Base-by-base conservation (phyloP, 2,113 vertebrate genomes). In the Notarius lentiginosus region DNA sequence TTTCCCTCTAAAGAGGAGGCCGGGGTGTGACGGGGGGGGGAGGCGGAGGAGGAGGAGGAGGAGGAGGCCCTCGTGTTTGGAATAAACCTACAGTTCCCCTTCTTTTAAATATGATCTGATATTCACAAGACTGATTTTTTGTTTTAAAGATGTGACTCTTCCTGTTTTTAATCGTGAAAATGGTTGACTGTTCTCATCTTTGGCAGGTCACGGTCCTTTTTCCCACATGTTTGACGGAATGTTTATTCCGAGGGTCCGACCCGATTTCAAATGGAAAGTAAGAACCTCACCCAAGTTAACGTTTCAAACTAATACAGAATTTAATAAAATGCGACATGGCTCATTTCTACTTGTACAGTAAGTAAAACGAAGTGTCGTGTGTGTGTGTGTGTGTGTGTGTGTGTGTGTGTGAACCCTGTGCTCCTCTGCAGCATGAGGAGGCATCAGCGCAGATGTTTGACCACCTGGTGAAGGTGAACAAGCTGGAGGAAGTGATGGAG, bases 141-240 rank as follows among this genome's bases (percentile, higher is more conserved):
- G 0, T 27, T 34, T 15, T 9, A 47, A 41, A 1, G 1, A 41
- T 7, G 2, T 18, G 14, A 1, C 47, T 73, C 0, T 41, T 72
- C 15, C 17, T 20, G 12, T 20, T 73, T 73, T 47, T 47, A 70
- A 70, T 66, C 24, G 14, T 3, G 11, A 7, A 56, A 79, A 34
- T 20, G 7, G 15, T 15, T 34, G 55, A 85, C 17, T 8, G 10
- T 75, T 24, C 12, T 77, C 7, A 66, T 63, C 6, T 90, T 91
- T 90, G 95, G 86, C 92, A 99, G 98, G 98, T 93, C 98, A 99
- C 65, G 98, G 98, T 0, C 98, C 98, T 5, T 99, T 99, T 93
- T 99, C 97, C 68, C 98, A 99, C 85, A 95, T 99, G 97, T 99
- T 97, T 92, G 98, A 99, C 91, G 93, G 94, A 90, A 95, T 94